These are phyloP conservation scores for Protonibea diacanthus DNA, from an alignment of 2,797 vertebrate species.

Conservation along the genomic window DNA sequence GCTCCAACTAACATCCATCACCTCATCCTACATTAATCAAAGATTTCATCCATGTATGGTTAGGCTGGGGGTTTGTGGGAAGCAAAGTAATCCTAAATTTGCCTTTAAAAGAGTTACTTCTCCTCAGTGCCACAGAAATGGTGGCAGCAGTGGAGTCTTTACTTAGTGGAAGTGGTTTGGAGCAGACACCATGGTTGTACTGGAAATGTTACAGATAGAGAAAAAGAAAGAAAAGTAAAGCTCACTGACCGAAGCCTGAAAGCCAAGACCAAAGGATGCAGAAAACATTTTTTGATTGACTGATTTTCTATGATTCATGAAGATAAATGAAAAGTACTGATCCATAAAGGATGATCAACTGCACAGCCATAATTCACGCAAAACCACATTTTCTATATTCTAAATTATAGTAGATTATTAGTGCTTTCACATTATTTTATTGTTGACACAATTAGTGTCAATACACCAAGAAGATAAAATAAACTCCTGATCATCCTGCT, in stretches of 20 bases:
- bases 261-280: conserved; percentile 8
- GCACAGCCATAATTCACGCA: conserved; percentile 18
- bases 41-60: conserved; percentile 38
- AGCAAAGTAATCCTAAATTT: conserved; percentile 35
- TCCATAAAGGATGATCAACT: conserved; percentile 10
- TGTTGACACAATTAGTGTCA: conserved; percentile 30
- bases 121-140: conserved; percentile 24
- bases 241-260: conserved; percentile 8
- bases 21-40: conserved; percentile 48
- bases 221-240: conserved; percentile 28
- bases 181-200: conserved; percentile 23
- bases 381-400: neutral
- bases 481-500: neutral
- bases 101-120: conserved; percentile 39
- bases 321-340: conserved; percentile 2
- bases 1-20: conserved; percentile 32
- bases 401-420: neutral
- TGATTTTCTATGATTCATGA: conserved; percentile 1
- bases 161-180: conserved; percentile 52
- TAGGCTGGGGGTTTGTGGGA: conserved; percentile 26
- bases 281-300: neutral
- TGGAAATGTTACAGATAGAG: conserved; percentile 33
- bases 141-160: conserved; percentile 34
- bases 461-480: conserved; percentile 31
- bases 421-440: conserved; percentile 1